phyloP scores from a whole-genome alignment of 2,888 invertebrate genomes.

The Gisinianus flammeolus region DNA sequence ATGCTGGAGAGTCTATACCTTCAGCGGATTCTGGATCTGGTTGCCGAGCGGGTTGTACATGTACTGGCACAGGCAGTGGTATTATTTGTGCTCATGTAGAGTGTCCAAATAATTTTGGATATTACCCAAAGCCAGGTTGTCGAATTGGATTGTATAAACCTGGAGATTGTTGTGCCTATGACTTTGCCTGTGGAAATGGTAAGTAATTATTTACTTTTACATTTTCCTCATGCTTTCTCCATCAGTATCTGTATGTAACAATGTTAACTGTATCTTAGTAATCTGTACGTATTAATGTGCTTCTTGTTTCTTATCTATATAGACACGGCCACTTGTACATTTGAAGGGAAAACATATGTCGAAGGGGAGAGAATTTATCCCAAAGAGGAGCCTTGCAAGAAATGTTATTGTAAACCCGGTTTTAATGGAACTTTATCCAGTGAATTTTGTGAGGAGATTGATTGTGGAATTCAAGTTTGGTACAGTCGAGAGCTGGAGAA shows the following conservation, averaged over 20 bases:
- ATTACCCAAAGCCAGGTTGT: slow-evolving; percentile 48
- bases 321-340: slow-evolving; percentile 33
- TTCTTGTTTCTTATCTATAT: background rate
- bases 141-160: slow-evolving; percentile 50
- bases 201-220: background rate
- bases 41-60: slow-evolving; percentile 51
- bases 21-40: slow-evolving; percentile 50
- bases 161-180: slow-evolving; percentile 55
- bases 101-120: slow-evolving; percentile 53
- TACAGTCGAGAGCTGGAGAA: slow-evolving; percentile 53
- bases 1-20: slow-evolving; percentile 47
- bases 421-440: slow-evolving; percentile 49
- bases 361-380: slow-evolving; percentile 55
- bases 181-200: slow-evolving; percentile 55
- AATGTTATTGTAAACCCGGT: slow-evolving; percentile 52
- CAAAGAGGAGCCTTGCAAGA: slow-evolving; percentile 48
- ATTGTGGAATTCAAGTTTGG: slow-evolving; percentile 58
- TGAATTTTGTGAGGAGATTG: slow-evolving; percentile 54
- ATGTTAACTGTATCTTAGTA: background rate
- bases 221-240: background rate
- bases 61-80: slow-evolving; percentile 23
- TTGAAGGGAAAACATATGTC: slow-evolving; percentile 50
- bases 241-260: background rate
- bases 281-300: background rate
- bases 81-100: slow-evolving; percentile 56